These are phyloP conservation scores for Aspidoscelis tigris DNA, from an alignment of 2,113 vertebrate species.

Conservation along the genomic window DNA sequence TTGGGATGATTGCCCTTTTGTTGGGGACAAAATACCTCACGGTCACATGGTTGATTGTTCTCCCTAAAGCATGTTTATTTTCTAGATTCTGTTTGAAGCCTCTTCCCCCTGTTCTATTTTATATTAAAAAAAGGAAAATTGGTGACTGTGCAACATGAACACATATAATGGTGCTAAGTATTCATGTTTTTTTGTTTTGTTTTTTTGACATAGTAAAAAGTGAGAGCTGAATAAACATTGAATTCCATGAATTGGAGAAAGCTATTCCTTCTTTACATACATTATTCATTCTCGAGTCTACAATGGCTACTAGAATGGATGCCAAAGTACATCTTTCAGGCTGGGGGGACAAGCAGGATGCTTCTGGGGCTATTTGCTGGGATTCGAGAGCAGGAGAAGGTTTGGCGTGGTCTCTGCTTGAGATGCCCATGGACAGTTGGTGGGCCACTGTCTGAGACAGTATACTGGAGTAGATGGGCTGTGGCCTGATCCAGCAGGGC, in stretches of 20 bases:
- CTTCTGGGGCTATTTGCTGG: too few species aligned
- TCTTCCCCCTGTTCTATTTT: background rate
- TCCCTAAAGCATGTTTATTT: background rate
- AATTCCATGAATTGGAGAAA: conserved; percentile 27
- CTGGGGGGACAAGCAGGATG: too few species aligned
- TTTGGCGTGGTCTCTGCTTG: too few species aligned
- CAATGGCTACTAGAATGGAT: too few species aligned
- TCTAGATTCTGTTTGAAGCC: background rate
- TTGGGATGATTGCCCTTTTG: accelerated
- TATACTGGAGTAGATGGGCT: too few species aligned
- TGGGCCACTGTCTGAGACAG: too few species aligned
- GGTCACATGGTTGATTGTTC: background rate
- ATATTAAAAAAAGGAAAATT: background rate
- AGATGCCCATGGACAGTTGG: too few species aligned
- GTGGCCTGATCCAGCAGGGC: too few species aligned
- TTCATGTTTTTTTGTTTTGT: background rate
- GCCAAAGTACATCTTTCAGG: too few species aligned
- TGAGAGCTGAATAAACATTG: conserved; percentile 23
- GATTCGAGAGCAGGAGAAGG: too few species aligned
- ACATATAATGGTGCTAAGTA: conserved; percentile 8
- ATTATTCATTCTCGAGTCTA: background rate
- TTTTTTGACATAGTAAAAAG: background rate
- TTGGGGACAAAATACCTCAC: background rate
- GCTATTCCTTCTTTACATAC: conserved; percentile 27
- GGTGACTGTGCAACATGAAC: conserved; percentile 7